Evolutionary conservation across 1,140 invertebrate species (phyloP).

Genomic region (Acromyrmex charruanus): DNA sequence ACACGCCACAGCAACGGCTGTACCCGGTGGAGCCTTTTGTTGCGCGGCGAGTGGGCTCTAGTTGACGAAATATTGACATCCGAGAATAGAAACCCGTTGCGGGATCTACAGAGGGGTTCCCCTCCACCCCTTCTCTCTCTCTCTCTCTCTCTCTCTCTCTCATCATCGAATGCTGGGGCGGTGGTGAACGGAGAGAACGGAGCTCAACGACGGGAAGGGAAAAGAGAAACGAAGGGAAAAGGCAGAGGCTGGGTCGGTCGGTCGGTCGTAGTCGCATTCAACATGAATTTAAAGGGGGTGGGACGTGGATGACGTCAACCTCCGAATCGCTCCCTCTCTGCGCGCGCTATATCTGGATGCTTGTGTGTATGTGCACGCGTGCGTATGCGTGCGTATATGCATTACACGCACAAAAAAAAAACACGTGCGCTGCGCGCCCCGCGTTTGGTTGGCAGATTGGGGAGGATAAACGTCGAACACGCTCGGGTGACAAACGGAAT

Average conservation of each 20-base stretch:
- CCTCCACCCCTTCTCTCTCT: constrained; percentile 34
- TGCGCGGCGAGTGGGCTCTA: constrained; percentile 78
- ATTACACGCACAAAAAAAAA: constrained; percentile 18
- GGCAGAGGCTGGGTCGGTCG: constrained; percentile 69
- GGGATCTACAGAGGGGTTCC: constrained; percentile 68
- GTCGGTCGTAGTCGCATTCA: constrained; percentile 71
- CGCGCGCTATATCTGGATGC: constrained; percentile 65
- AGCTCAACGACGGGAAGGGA: constrained; percentile 48
- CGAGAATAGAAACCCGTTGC: constrained; percentile 83
- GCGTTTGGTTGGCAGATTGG: constrained; percentile 34
- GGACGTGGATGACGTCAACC: constrained; percentile 79
- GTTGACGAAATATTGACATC: constrained; percentile 86
- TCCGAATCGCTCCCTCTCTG: constrained; percentile 71
- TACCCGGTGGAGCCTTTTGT: constrained; percentile 75
- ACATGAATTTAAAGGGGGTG: constrained; percentile 75
- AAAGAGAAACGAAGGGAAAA: constrained; percentile 65
- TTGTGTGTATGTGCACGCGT: constrained; percentile 1
- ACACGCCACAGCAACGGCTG: constrained; percentile 69
- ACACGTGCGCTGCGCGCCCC: constrained; percentile 27
- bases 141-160: constrained; percentile 30
- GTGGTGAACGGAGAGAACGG: constrained; percentile 41
- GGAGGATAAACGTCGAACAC: constrained; percentile 47
- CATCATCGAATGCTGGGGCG: constrained; percentile 16
- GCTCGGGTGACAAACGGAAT: constrained; percentile 45
- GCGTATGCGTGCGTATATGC: background rate